Conservation (phyloP, 2,113 vertebrate genomes). For the Platysteira castanea region DNA sequence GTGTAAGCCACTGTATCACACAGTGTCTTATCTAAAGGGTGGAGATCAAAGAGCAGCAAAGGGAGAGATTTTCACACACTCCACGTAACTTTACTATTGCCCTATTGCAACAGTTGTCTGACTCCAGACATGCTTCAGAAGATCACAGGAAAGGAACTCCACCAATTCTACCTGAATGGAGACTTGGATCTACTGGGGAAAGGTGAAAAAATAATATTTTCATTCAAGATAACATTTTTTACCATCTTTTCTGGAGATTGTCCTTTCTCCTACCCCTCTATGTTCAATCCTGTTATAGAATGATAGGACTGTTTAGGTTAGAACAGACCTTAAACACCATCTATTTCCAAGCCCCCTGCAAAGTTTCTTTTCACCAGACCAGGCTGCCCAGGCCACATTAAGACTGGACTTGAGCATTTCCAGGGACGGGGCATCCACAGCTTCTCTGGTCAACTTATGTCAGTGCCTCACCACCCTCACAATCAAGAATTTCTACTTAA, state of each 20-base stretch:
- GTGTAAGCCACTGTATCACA: neutral
- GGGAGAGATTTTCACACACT: neutral
- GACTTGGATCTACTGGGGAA: neutral
- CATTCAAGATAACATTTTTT: neutral
- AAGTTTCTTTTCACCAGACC: neutral
- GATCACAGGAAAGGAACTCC: neutral
- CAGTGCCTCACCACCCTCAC: neutral
- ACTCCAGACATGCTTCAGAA: neutral
- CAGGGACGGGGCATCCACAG: neutral
- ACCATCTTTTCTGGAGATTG: neutral
- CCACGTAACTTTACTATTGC: neutral
- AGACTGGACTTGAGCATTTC: neutral
- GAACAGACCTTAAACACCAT: neutral
- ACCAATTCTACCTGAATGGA: neutral
- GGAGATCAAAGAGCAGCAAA: neutral
- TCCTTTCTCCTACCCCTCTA: neutral
- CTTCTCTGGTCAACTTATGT: neutral
- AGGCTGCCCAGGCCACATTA: neutral
- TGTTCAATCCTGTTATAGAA: neutral
- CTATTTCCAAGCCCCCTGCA: neutral
- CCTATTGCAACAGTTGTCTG: neutral
- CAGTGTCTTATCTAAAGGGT: neutral
- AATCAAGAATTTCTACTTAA: neutral
- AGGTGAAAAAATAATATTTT: neutral
- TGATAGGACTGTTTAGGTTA: neutral